Evolutionary conservation across 2,797 vertebrate genomes (phyloP).

Genomic region (Micromesistius poutassou): DNA sequence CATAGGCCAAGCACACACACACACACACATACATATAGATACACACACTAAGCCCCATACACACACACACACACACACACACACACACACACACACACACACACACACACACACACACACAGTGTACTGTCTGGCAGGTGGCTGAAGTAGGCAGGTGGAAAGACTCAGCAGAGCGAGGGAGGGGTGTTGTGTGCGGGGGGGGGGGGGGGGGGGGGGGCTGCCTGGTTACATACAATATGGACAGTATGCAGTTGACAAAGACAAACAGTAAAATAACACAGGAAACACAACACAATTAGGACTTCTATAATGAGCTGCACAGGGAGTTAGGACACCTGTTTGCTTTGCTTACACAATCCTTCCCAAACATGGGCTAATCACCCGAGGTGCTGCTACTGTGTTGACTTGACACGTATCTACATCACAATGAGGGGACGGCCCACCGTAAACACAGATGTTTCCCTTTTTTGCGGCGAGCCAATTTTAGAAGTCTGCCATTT

Average conservation of each 20-base stretch:
- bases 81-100: background rate
- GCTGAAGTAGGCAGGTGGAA: constrained; percentile 2
- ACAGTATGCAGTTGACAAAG: constrained; percentile 46
- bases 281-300: constrained; percentile 28
- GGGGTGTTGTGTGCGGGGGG: background rate
- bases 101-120: background rate
- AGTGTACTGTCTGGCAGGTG: constrained; percentile 4
- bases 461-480: constrained; percentile 52
- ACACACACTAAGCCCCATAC: background rate
- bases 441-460: constrained; percentile 60
- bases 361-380: constrained; percentile 66
- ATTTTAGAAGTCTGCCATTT: constrained; percentile 46
- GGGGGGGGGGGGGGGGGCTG: constrained; percentile 13
- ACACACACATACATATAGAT: background rate
- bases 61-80: background rate
- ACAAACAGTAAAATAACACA: constrained; percentile 45
- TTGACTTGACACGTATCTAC: constrained; percentile 55
- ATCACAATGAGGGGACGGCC: constrained; percentile 64
- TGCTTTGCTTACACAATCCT: constrained; percentile 59
- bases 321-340: constrained; percentile 72
- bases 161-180: background rate
- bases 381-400: constrained; percentile 61
- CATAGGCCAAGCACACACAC: background rate
- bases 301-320: constrained; percentile 66
- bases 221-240: constrained; percentile 41